phyloP scores from a whole-genome alignment of 2,113 vertebrate species.

The Alethe castanea region DNA sequence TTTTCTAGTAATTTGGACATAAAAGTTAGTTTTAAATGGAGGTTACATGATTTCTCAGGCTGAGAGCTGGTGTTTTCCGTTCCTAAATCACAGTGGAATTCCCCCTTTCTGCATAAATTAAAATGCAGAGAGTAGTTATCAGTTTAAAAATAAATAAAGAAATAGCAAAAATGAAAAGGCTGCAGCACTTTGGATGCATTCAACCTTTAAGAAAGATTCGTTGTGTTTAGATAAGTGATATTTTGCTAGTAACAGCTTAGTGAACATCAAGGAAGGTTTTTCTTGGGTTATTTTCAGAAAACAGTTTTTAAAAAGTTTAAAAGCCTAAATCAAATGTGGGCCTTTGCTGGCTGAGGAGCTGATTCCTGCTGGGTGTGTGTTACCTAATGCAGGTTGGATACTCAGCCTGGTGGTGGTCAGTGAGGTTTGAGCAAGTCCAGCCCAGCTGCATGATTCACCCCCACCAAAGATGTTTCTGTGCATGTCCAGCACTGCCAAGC shows the following conservation, averaged over 20 bases:
- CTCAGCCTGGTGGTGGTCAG: rapidly evolving
- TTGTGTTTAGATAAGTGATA: slow-evolving; percentile 12
- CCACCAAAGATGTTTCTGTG: rapidly evolving
- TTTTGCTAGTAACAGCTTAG: neutral
- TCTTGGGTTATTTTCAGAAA: slow-evolving; percentile 42
- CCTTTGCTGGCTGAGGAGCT: neutral
- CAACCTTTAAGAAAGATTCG: slow-evolving; percentile 12
- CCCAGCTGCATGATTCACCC: rapidly evolving
- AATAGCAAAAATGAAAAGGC: neutral
- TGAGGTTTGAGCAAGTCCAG: neutral
- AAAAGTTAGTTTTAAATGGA: neutral
- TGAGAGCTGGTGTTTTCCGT: neutral
- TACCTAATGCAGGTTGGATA: neutral
- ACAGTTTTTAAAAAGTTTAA: neutral
- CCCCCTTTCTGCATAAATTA: neutral
- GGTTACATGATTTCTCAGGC: neutral
- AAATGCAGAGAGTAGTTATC: neutral
- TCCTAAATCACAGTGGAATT: neutral
- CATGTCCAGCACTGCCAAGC: neutral
- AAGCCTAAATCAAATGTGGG: neutral
- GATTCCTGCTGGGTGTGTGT: neutral
- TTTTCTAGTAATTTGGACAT: neutral
- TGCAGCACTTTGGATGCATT: neutral
- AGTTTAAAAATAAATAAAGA: neutral
- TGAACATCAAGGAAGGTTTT: slow-evolving; percentile 18